Evolutionary conservation across 2,888 invertebrate species (phyloP), one percentile per base, ranked within the genome.

Genomic region (Clistopyga incitator): DNA sequence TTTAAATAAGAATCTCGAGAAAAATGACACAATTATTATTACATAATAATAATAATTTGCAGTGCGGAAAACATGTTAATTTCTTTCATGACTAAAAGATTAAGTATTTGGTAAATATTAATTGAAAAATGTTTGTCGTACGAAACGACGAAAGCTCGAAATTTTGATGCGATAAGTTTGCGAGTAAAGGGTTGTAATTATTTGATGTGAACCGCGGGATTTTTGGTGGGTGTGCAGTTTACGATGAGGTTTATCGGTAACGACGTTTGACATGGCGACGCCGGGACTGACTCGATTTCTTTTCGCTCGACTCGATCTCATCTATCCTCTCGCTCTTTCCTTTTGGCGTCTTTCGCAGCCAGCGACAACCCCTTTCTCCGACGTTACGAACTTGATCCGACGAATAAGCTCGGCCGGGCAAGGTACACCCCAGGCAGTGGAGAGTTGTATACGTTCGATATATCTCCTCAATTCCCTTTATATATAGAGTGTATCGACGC

Each of bases 361-460:
- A 38, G 18, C 56, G 23, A 47, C 59, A 29, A 47, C 47, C 59
- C 47, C 59, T 79, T 72, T 82, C 56, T 45, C 50, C 64, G 56
- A 34, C 65, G 64, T 50, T 23, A 67, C 64, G 61, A 81, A 79
- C 79, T 78, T 45, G 78, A 82, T 78, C 42, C 76, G 23, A 64
- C 75, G 70, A 70, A 85, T 82, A 79, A 78, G 77, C 50, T 78
- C 64, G 56, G 61, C 42, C 13, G 70, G 38, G 56, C 64, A 70
- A 23, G 50, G 70, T 38, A 52, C 52, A 70, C 68, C 38, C 29
- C 50, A 52, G 52, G 18, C 56, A 38, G 64, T 75, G 50, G 50
- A 64, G 68, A 45, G 45, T 77, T 78, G 68, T 78, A 52, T 70
- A 52, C 64, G 45, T 47, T 50, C 25, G 45, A 42, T 64, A 65